phyloP scores from a whole-genome alignment of 2,797 vertebrate species.

The Cyclopterus lumpus region DNA sequence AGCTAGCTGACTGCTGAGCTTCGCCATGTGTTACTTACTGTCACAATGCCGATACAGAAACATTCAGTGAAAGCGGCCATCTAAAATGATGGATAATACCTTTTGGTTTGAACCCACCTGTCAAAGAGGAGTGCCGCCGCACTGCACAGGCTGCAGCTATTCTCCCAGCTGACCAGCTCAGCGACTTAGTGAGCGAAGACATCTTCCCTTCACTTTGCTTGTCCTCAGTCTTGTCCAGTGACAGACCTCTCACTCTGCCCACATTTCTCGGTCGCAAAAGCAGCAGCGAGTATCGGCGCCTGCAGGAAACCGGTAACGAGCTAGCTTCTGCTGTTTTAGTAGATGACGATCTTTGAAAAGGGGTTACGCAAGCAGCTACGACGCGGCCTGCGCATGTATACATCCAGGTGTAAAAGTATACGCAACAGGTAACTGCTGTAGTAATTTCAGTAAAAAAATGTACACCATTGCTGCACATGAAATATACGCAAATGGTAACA shows the following conservation, averaged over 20 bases:
- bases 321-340: neutral
- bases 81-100: rapidly evolving
- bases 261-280: rapidly evolving
- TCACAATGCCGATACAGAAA: no score
- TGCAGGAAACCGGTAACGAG: neutral
- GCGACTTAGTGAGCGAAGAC: constrained; percentile 42
- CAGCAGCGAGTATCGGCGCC: neutral
- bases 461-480: neutral
- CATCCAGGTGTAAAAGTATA: neutral
- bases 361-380: neutral
- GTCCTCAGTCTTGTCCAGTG: rapidly evolving
- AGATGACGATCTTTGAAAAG: neutral
- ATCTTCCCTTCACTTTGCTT: constrained; percentile 31
- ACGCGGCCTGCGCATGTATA: neutral
- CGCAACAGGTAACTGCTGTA: neutral
- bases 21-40: neutral
- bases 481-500: neutral
- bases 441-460: neutral
- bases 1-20: neutral
- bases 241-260: constrained; percentile 48
- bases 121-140: constrained; percentile 66
- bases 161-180: constrained; percentile 7
- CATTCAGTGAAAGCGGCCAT: neutral
- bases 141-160: neutral
- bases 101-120: constrained; percentile 52